Percentiles rank a stretch among this genome's conserved stretches.
Conservation (phyloP, 1,140 invertebrate species). For the Contarinia nasturtii region DNA sequence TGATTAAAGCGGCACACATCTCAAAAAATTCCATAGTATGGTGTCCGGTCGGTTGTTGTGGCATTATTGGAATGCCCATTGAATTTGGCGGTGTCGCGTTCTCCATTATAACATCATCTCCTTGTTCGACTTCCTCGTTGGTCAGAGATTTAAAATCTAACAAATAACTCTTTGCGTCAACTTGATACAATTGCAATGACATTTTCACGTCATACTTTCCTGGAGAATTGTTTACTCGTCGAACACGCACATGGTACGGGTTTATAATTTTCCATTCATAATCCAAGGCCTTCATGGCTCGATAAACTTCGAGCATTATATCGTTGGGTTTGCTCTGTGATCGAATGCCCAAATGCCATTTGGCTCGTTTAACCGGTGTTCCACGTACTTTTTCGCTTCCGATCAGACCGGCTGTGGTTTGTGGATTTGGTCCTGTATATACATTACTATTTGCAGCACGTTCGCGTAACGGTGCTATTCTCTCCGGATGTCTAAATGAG, state of each 20-base stretch:
- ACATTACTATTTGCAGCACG: constrained; percentile 23
- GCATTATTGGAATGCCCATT: constrained; percentile 12
- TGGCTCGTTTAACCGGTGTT: constrained; percentile 77
- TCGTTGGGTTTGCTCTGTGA: constrained; percentile 98
- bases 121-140: constrained; percentile 49
- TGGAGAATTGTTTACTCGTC: constrained; percentile 66
- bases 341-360: constrained; percentile 97
- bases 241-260: constrained; percentile 83
- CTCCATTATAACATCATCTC: constrained; percentile 32
- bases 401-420: constrained; percentile 13
- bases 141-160: constrained; percentile 93
- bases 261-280: constrained; percentile 99
- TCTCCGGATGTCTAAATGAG: constrained; percentile 56
- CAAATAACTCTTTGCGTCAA: constrained; percentile 93
- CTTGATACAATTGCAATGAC: constrained; percentile 96
- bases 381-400: constrained; percentile 22
- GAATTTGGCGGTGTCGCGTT: constrained; percentile 27
- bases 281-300: constrained; percentile 94
- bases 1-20: constrained; percentile 97
- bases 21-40: constrained; percentile 99
- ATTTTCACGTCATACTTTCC: constrained; percentile 74
- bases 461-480: constrained; percentile 66
- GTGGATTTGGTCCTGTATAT: background rate
- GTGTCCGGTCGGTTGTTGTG: constrained; percentile 38
- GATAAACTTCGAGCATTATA: constrained; percentile 99